phyloP scores from a whole-genome alignment of 2,113 vertebrate genomes.

The Ctenodactylus gundi region DNA sequence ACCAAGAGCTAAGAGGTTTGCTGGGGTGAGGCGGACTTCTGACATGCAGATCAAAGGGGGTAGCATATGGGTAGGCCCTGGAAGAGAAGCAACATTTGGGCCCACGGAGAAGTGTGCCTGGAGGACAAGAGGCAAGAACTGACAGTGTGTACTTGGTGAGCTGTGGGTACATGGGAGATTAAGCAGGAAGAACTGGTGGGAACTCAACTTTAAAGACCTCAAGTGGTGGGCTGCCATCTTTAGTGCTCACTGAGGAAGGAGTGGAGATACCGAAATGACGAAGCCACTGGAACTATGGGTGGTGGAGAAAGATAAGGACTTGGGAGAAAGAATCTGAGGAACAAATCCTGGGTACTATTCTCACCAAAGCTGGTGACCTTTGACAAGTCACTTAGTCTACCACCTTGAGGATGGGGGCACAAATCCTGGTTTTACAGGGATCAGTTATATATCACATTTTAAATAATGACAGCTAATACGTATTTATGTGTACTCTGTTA shows the following conservation, averaged over 20 bases:
- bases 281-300: fast-evolving
- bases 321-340: neutral
- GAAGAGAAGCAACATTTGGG: neutral
- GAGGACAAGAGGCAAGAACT: neutral
- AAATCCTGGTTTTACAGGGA: neutral
- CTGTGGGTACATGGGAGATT: too few species aligned
- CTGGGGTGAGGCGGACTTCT: neutral
- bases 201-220: neutral
- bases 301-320: fast-evolving
- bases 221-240: neutral
- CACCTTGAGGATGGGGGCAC: neutral
- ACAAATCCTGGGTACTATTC: neutral
- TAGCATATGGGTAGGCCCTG: neutral
- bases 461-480: too few species aligned
- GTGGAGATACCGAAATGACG: too few species aligned
- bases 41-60: neutral
- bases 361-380: neutral
- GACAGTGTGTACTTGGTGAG: fast-evolving
- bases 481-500: neutral
- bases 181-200: neutral
- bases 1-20: fast-evolving
- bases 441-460: neutral
- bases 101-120: neutral
- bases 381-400: neutral
- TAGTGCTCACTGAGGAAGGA: neutral